Evolutionary conservation across 2,113 vertebrate genomes (phyloP), one percentile per base, ranked within the genome.

Genomic region (Cynopterus brachyotis): DNA sequence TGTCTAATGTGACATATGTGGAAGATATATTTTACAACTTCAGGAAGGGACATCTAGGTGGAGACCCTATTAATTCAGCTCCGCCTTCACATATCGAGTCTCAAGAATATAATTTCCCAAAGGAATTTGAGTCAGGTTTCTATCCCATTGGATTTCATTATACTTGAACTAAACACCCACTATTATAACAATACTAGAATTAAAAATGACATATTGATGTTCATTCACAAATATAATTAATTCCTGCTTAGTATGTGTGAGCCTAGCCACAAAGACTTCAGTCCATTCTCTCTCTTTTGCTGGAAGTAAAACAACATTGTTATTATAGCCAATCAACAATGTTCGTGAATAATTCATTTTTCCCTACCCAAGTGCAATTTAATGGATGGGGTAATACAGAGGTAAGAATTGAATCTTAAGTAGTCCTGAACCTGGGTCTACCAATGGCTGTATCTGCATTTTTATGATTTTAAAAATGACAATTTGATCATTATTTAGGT

Each of bases 221-320:
- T 95, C 47, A 94, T 30, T 72, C 60, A 90, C 42, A 90, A 70
- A 59, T 70, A 66, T 67, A 94, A 92, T 75, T 42, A 79, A 91
- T 93, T 76, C 37, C 42, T 59, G 60, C 60, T 94, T 78, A 92
- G 42, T 57, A 47, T 55, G 9, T 59, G 47, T 81, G 28, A 37
- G 22, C 60, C 10, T 67, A 64, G 32, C 3, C 53, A 66, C 60
- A 92, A 95, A 92, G 40, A 94, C 37, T 78, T 86, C 40, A 76
- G 70, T 15, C 5, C 45, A 53, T 66, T 67, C 57, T 45, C 35
- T 15, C 10, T 9, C 42, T 73, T 88, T 94, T 90, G 17, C 45
- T 72, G 42, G 70, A 81, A 93, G 88, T 66, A 93, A 95, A 94
- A n/a, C 17, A 83, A 66, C 37, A 53, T 24, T 53, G 45, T 40